Percentiles rank a stretch among this genome's conserved stretches.
phyloP scores from a whole-genome alignment of 2,888 invertebrate species.

The Panzeria rudis region DNA sequence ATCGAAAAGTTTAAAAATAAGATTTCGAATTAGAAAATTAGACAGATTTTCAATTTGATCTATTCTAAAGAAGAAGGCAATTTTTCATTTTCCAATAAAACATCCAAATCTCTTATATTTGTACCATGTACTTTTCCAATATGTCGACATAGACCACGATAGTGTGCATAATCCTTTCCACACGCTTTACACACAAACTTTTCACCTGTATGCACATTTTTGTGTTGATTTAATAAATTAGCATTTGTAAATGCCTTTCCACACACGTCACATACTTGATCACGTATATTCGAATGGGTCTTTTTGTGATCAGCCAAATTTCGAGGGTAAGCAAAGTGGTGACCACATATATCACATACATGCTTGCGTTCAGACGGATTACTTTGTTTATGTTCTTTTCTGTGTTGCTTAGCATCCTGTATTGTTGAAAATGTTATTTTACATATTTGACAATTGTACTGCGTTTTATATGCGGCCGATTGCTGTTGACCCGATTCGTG shows the following conservation, averaged over 20 bases:
- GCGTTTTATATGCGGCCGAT: not conserved
- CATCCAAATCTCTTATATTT: conserved; percentile 58
- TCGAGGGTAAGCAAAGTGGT: conserved; percentile 66
- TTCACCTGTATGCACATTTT: conserved; percentile 66
- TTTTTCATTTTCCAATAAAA: conserved; percentile 48
- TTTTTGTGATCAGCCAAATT: conserved; percentile 70
- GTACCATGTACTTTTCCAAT: conserved; percentile 59
- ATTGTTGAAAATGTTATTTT: conserved; percentile 62
- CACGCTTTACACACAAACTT: conserved; percentile 69
- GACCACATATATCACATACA: conserved; percentile 65
- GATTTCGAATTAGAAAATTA: not conserved
- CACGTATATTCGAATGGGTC: conserved; percentile 69
- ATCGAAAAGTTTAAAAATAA: not conserved
- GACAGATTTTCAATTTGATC: not conserved
- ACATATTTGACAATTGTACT: conserved; percentile 65
- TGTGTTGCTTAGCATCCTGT: conserved; percentile 66
- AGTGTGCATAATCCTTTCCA: conserved; percentile 71
- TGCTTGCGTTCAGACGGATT: conserved; percentile 60
- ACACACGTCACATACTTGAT: conserved; percentile 72
- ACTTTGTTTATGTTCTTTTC: conserved; percentile 68
- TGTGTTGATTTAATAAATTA: conserved; percentile 71
- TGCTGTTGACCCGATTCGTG: conserved; percentile 46
- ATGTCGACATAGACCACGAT: conserved; percentile 65
- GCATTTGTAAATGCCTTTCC: conserved; percentile 70
- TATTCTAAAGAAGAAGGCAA: not conserved